Percentiles rank a stretch among this genome's conserved stretches.
Conservation (phyloP, 2,797 vertebrate species). For the Periparus ater region DNA sequence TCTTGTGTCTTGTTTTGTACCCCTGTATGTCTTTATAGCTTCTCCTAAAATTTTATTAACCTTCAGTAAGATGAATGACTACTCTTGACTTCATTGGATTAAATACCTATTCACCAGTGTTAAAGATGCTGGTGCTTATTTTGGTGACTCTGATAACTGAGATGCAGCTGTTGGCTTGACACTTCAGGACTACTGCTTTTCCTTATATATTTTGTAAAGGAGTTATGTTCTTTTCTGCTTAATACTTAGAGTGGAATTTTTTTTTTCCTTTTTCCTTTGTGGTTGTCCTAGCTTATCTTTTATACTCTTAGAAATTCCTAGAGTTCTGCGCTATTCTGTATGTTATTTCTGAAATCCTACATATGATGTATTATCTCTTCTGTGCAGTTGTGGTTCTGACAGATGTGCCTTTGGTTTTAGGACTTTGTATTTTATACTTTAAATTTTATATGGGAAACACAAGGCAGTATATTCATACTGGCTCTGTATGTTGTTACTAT, state of each 20-base stretch:
- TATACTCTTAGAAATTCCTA: neutral
- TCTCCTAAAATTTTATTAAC: neutral
- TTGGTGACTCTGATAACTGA: neutral
- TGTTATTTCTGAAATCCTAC: neutral
- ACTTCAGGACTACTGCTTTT: neutral
- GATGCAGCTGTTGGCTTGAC: neutral
- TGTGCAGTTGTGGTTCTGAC: neutral
- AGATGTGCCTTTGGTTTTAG: neutral
- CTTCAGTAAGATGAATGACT: neutral
- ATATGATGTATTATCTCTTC: neutral
- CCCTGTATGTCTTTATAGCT: neutral
- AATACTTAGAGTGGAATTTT: neutral
- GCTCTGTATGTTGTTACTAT: neutral
- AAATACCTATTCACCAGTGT: neutral
- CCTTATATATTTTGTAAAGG: neutral
- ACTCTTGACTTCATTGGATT: neutral
- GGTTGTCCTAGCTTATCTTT: neutral
- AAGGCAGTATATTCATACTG: neutral
- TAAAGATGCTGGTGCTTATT: neutral
- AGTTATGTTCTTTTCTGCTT: neutral
- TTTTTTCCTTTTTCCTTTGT: neutral
- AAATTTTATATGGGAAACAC: neutral
- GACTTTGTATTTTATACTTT: neutral
- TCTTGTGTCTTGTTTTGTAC: neutral
- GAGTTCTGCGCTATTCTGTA: neutral